phyloP scores from a whole-genome alignment of 1,140 invertebrate species.

The Trinorchestia longiramus region DNA sequence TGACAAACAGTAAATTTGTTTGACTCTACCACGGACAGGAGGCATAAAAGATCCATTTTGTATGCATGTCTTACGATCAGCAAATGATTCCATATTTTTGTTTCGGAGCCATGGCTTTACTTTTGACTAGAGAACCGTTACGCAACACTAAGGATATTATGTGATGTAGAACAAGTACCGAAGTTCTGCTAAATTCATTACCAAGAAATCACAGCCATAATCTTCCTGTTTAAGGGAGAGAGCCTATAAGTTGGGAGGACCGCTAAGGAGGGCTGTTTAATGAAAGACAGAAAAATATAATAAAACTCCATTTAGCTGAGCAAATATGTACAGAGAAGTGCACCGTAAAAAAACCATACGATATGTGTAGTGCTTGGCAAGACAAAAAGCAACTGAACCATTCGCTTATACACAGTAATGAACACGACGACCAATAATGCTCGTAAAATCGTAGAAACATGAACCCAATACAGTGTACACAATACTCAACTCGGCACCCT shows the following conservation, averaged over 20 bases:
- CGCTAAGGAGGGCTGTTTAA: background rate
- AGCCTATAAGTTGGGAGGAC: background rate
- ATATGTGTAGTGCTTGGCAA: conserved; percentile 49
- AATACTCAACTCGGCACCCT: background rate
- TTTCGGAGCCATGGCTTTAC: no score
- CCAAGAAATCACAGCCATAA: no score
- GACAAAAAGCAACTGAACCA: conserved; percentile 35
- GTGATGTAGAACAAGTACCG: background rate
- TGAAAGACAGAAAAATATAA: conserved; percentile 33
- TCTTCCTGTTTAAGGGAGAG: background rate
- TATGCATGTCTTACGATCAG: no score
- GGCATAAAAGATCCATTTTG: no score
- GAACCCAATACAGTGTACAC: background rate
- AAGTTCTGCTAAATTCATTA: background rate
- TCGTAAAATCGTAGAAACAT: background rate
- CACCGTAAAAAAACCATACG: conserved; percentile 39
- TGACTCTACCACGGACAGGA: no score
- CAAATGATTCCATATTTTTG: no score
- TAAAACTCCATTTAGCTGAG: conserved; percentile 38
- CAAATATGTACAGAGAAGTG: conserved; percentile 45
- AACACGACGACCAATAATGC: background rate
- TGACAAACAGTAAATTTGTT: no score
- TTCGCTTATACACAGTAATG: background rate
- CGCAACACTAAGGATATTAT: background rate
- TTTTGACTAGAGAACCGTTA: background rate